Percentiles rank a stretch among this genome's conserved stretches.
Conservation (phyloP, 1,140 invertebrate genomes). For the Orussus abietinus region DNA sequence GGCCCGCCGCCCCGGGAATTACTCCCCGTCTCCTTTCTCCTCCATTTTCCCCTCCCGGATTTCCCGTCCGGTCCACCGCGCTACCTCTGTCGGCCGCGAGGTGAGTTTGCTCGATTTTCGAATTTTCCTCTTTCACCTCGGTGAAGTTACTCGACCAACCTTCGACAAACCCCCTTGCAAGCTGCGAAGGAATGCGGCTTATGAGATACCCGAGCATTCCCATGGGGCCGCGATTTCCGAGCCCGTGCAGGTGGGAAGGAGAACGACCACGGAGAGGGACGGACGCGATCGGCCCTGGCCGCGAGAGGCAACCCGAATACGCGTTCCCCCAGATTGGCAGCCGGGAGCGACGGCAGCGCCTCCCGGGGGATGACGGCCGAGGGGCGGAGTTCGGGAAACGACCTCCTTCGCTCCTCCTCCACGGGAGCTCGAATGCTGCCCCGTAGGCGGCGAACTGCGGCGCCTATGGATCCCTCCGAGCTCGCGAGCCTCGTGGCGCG, state of each 20-base stretch:
- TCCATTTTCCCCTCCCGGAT: too few species aligned
- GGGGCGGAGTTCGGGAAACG: slow-evolving; percentile 47
- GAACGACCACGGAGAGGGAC: slow-evolving; percentile 9
- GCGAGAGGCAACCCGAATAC: slow-evolving; percentile 1
- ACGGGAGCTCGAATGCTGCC: slow-evolving; percentile 41
- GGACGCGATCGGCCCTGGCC: slow-evolving; percentile 8
- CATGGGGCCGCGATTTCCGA: too few species aligned
- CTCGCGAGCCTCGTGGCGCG: slow-evolving; percentile 34
- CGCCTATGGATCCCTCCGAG: slow-evolving; percentile 37
- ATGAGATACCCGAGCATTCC: too few species aligned
- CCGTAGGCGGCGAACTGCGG: slow-evolving; percentile 17
- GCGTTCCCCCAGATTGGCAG: slow-evolving; percentile 13
- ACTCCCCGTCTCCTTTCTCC: too few species aligned
- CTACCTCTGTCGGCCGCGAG: too few species aligned
- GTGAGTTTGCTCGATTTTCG: too few species aligned
- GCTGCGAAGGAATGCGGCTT: too few species aligned
- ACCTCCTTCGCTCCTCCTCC: slow-evolving; percentile 44
- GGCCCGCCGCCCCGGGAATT: too few species aligned
- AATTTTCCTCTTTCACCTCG: too few species aligned
- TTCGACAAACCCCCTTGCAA: too few species aligned
- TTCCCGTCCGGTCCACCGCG: too few species aligned
- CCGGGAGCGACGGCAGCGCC: slow-evolving; percentile 21
- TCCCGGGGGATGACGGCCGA: slow-evolving; percentile 21
- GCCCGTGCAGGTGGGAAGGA: neutral
- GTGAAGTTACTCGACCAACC: too few species aligned